phyloP scores from a whole-genome alignment of 2,113 vertebrate genomes.

The Zingel zingel region DNA sequence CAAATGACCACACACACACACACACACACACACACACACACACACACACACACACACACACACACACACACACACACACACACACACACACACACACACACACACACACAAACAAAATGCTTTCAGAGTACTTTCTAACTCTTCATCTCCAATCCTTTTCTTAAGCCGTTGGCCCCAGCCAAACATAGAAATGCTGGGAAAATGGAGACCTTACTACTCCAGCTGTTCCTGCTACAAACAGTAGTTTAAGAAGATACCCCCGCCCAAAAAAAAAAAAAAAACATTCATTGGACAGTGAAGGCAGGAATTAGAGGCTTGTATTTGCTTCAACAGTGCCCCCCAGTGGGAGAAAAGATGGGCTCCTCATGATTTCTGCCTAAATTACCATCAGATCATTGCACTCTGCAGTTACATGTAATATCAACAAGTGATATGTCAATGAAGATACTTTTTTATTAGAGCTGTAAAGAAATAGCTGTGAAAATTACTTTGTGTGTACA shows the following conservation, averaged over 20 bases:
- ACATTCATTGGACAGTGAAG: conserved; percentile 32
- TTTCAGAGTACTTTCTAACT: conserved; percentile 33
- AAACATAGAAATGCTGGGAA: conserved; percentile 65
- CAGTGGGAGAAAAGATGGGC: conserved; percentile 62
- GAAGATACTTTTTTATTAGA: not conserved
- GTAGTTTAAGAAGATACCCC: conserved; percentile 65
- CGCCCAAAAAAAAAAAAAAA: conserved; percentile 32
- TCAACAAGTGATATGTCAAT: conserved; percentile 39
- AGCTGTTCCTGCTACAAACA: conserved; percentile 67
- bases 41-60: not conserved
- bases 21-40: not conserved
- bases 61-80: conserved; percentile 15
- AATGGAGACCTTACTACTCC: conserved; percentile 61
- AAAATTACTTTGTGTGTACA: not conserved
- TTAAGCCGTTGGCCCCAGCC: conserved; percentile 40
- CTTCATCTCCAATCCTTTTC: conserved; percentile 44
- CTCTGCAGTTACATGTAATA: conserved; percentile 6
- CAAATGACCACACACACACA: not conserved
- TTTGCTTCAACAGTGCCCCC: conserved; percentile 86
- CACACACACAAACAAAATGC: conserved; percentile 10
- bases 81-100: conserved; percentile 13
- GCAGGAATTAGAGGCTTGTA: conserved; percentile 22
- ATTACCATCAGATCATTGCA: conserved; percentile 20
- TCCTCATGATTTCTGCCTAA: conserved; percentile 14
- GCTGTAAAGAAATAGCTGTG: not conserved